Evolutionary conservation across 2,888 invertebrate genomes (phyloP), one percentile per base, ranked within the genome.

Genomic region (Drosophila siamana): DNA sequence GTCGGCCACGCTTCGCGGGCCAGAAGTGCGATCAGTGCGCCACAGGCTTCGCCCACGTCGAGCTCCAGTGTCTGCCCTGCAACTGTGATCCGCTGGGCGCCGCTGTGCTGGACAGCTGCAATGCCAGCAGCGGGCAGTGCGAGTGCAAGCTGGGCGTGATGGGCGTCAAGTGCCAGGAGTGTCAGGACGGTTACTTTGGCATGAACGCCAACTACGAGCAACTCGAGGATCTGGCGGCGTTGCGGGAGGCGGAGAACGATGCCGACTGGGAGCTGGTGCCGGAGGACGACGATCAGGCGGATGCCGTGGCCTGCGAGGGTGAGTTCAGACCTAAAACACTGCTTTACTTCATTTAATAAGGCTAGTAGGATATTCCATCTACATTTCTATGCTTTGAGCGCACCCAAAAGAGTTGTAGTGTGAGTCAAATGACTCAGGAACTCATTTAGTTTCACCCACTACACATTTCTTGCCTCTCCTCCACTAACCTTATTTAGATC

Each of bases 31-130:
- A 95, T 78, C 87, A 89, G 51, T 97, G 97, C 89, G 93, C 93
- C 59, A 93, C 94, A 6, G 92, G 96, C 19, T 95, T 94, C 89
- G 95, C 96, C 84, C 95, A 97, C 84, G 93, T 97, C 40, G 95
- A 95, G 5, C 94, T 95, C 4, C 96, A 96, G 26, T 99, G 98
- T 90, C 94, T 94, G 1, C 92, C 94, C 33, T 99, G 98, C 92
- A 94, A 94, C 59, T 99, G 99, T 91, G 94, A 96, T 74, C 76
- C 92, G 0, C 91, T 93, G 64, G 97, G 97, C 19, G 94, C 98
- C 0, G 90, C 92, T 33, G 94, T 93, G 59, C 56, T 87, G 4
- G 80, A 89, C 36, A 92, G 92, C n/a, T 99, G 99, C 92, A 95
- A 97, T 91, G 92, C 95, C 0, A 92, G 93, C 44, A 94, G 94